Evolutionary conservation across 2,797 vertebrate species (phyloP), one percentile per base, ranked within the genome.

Genomic region (Danio tinwini): DNA sequence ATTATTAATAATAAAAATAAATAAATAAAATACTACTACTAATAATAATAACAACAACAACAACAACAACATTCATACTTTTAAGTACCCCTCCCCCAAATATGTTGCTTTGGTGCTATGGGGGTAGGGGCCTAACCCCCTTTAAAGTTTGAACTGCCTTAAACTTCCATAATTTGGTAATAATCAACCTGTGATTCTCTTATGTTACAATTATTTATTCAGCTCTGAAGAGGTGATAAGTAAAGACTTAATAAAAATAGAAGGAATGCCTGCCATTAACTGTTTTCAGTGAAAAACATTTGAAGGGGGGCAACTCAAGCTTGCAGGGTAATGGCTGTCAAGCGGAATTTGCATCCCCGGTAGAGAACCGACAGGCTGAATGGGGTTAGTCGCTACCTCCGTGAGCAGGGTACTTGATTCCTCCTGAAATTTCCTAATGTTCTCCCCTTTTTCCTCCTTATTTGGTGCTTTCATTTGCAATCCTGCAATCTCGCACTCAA

Each of bases 371-470:
- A 71, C 58, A 64, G 16, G 16, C 63, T 91, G 88, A 93, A 92
- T 90, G 89, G 85, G 87, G 87, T 71, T 87, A 86, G 83, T 86
- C 71, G 88, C 87, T 70, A 84, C 88, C 82, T 84, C 85, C 85
- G 89, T 92, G 92, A 93, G 88, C 88, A 90, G 91, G 85, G 83
- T 90, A 79, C 89, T 87, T 89, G 89, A 93, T 93, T 92, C 88
- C 64, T 81, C 87, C 85, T 89, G 78, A 88, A 90, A 93, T 90
- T 86, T 85, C 87, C 88, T 89, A 73, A 76, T 80, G 77, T 68
- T 76, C 63, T 79, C 81, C 87, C 86, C 89, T 39, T 40, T 84
- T 76, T 84, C 79, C 49, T 76, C 76, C 76, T 21, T 58, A 82
- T 84, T 83, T 69, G 76, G 74, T 74, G 74, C 81, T 89, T 87